Conservation (phyloP, 2,888 invertebrate genomes). For the Drosophila ezoana region DNA sequence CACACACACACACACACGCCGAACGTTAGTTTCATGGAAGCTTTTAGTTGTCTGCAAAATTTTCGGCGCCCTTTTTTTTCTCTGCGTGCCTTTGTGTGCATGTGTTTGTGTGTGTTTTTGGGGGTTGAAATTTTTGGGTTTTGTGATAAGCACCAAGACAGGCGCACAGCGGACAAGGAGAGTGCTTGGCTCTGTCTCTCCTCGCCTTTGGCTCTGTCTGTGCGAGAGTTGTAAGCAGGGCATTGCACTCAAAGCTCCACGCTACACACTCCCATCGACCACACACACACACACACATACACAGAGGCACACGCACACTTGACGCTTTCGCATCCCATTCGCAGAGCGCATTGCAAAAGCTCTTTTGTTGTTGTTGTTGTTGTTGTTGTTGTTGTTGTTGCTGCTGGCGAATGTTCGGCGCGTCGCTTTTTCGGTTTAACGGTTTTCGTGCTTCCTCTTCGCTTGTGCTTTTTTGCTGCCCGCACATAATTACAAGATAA, state of each 20-base stretch:
- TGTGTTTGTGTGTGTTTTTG: constrained; percentile 50
- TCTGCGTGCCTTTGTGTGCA: constrained; percentile 2
- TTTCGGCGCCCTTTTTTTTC: constrained; percentile 67
- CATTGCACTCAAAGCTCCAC: constrained; percentile 70
- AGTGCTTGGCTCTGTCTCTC: constrained; percentile 31
- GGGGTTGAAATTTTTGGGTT: constrained; percentile 74
- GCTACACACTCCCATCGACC: constrained; percentile 24
- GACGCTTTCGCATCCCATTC: constrained; percentile 38
- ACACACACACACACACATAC: neutral
- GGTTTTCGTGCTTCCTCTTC: constrained; percentile 4
- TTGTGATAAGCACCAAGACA: constrained; percentile 73
- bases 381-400: neutral
- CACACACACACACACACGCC: neutral
- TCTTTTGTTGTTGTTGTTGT: constrained; percentile 16
- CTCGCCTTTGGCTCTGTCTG: constrained; percentile 17
- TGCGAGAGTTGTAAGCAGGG: constrained; percentile 72
- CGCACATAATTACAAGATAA: constrained; percentile 74
- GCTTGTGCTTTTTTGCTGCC: constrained; percentile 38
- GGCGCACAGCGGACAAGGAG: constrained; percentile 67
- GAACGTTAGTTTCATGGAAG: constrained; percentile 75
- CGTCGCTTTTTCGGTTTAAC: constrained; percentile 6
- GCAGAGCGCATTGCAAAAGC: constrained; percentile 41
- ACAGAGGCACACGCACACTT: neutral
- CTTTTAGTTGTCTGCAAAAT: constrained; percentile 78
- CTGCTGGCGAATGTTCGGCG: too few relatives aligned